Conservation (phyloP, 2,797 vertebrate species). For the Spinus olivaceus region DNA sequence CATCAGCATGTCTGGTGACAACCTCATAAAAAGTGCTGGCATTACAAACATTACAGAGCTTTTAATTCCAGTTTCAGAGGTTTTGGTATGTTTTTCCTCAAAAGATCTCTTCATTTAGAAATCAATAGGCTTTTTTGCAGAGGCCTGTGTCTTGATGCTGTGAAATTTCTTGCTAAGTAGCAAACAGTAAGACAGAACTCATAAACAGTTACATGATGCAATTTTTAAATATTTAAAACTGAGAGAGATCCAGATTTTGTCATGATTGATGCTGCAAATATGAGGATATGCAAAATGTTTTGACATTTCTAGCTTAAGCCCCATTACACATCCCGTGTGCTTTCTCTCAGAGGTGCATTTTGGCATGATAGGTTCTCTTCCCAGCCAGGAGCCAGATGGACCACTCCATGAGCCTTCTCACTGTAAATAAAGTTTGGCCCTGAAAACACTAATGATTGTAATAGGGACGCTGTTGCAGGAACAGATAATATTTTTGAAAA, state of each 20-base stretch:
- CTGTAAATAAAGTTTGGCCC: slow-evolving; percentile 43
- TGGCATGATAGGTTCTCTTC: slow-evolving; percentile 47
- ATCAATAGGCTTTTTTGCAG: not conserved
- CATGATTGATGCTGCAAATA: slow-evolving; percentile 39
- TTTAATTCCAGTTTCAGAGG: not conserved
- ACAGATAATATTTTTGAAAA: not conserved
- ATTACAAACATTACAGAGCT: not conserved
- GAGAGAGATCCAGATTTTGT: slow-evolving; percentile 28
- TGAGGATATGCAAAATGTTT: slow-evolving; percentile 49
- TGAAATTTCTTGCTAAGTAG: not conserved
- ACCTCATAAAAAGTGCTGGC: not conserved
- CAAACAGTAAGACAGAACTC: not conserved
- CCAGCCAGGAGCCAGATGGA: slow-evolving; percentile 57
- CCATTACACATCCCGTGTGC: not conserved
- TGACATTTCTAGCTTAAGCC: slow-evolving; percentile 45
- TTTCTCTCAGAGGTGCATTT: slow-evolving; percentile 57
- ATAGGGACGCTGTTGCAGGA: not conserved
- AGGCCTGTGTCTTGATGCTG: not conserved
- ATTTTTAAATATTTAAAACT: slow-evolving; percentile 5
- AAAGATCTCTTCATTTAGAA: not conserved
- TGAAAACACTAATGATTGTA: slow-evolving; percentile 17
- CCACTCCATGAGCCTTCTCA: slow-evolving; percentile 35
- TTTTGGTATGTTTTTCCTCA: not conserved
- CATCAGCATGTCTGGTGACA: not conserved
- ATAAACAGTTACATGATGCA: not conserved